Conservation (phyloP, 2,113 vertebrate genomes). For the Eptesicus fuscus region DNA sequence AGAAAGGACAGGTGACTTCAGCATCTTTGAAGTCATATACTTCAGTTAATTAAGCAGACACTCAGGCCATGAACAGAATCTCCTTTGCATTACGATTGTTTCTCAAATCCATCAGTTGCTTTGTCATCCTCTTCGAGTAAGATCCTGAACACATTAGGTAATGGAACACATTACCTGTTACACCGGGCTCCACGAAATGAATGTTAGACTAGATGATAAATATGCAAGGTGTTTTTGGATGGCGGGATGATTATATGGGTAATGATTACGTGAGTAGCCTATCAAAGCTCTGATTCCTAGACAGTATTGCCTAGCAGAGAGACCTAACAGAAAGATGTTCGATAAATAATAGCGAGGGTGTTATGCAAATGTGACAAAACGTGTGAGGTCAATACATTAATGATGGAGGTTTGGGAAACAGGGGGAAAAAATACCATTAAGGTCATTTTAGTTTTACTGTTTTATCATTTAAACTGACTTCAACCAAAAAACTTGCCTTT, state of each 20-base stretch:
- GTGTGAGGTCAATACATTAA: neutral
- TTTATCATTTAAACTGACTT: slow-evolving; percentile 1
- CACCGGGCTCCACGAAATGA: neutral
- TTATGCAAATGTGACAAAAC: neutral
- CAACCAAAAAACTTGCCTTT: neutral
- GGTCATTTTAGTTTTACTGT: neutral
- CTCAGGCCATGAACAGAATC: neutral
- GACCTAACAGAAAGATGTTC: neutral
- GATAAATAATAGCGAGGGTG: neutral
- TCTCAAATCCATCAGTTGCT: neutral
- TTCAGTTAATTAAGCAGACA: neutral
- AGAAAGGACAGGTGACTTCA: neutral
- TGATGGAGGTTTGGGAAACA: neutral
- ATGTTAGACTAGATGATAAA: neutral
- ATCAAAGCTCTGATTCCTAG: neutral
- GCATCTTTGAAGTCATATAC: neutral
- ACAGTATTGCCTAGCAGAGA: neutral
- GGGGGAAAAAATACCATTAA: neutral
- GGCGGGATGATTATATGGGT: neutral
- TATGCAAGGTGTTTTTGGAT: neutral
- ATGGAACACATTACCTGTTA: neutral
- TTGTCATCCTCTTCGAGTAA: neutral
- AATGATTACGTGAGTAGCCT: neutral
- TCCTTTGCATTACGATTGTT: neutral
- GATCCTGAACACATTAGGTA: neutral